phyloP scores from a whole-genome alignment of 2,888 invertebrate genomes.

The Loripinus fragilis region DNA sequence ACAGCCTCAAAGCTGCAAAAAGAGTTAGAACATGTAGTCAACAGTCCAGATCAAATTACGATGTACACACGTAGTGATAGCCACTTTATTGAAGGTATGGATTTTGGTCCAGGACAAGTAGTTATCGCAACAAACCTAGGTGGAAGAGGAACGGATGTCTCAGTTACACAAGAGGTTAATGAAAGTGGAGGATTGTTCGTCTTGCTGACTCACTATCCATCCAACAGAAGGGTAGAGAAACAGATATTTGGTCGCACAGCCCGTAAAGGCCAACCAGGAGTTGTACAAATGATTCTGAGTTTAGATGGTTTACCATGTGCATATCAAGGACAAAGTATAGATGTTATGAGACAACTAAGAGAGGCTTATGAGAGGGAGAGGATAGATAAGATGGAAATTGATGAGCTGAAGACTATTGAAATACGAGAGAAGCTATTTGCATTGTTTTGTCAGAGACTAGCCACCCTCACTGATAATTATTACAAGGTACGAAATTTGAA shows the following conservation, averaged over 20 bases:
- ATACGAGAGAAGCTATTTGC: background rate
- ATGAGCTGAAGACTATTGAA: background rate
- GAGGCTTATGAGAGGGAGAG: constrained; percentile 3
- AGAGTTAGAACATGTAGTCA: background rate
- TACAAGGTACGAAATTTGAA: too few species aligned
- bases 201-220: background rate
- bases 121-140: constrained; percentile 60
- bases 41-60: background rate
- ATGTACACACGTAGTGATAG: constrained; percentile 22
- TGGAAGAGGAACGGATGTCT: constrained; percentile 57
- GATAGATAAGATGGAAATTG: background rate
- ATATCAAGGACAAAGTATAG: constrained; percentile 1
- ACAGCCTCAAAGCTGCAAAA: constrained; percentile 3
- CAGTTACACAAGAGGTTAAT: constrained; percentile 23
- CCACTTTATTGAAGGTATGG: background rate
- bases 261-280: constrained; percentile 1
- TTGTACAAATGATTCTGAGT: background rate
- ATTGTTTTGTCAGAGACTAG: background rate
- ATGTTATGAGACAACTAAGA: constrained; percentile 2
- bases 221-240: constrained; percentile 9
- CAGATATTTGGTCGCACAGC: constrained; percentile 4
- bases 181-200: constrained; percentile 55
- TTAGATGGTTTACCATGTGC: background rate
- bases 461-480: background rate
- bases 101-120: constrained; percentile 35